Evolutionary conservation across 1,140 invertebrate genomes (phyloP), one percentile per base, ranked within the genome.

Genomic region (Ostrea edulis): DNA sequence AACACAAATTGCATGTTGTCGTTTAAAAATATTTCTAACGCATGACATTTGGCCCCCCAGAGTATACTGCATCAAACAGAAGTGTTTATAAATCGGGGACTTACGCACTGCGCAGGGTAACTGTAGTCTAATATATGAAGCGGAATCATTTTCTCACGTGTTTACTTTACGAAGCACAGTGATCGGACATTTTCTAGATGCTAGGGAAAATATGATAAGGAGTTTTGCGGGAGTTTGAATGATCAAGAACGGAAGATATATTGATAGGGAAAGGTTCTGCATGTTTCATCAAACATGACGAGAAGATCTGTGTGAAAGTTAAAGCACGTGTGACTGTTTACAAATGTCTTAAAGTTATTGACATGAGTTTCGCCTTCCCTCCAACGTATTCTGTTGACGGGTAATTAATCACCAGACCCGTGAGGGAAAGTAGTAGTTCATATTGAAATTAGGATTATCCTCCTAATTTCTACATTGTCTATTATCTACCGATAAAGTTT

Each of bases 271-370:
- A 35, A 77, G 22, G 25, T 77, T 77, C 68, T 29, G 68, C 35
- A 77, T 29, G 68, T 77, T 77, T 77, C 68, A 9, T 44, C 68
- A 77, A 77, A 77, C 25, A 77, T 77, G 25, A 77, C 68, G 7
- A 77, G 68, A 35, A 35, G 29, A 77, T 77, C 68, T 77, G 25
- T 29, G 68, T 77, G 68, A 77, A 77, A 77, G 68, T 77, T 77
- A 77, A 77, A 77, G 68, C 68, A 77, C 68, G 68, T 77, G 68
- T 77, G 68, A 17, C 11, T 77, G 68, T 77, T 77, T 77, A 77
- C 68, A 77, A 35, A 77, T 8, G 68, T 77, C 68, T 77, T 77
- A 77, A 77, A 77, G 25, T 77, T 77, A 77, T 77, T 77, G 68
- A 77, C 68, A 77, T 35, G 68, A 25, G 68, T 77, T 62, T 35